These are phyloP conservation scores for Sprattus sprattus DNA, from an alignment of 2,113 vertebrate species.

Conservation along the genomic window DNA sequence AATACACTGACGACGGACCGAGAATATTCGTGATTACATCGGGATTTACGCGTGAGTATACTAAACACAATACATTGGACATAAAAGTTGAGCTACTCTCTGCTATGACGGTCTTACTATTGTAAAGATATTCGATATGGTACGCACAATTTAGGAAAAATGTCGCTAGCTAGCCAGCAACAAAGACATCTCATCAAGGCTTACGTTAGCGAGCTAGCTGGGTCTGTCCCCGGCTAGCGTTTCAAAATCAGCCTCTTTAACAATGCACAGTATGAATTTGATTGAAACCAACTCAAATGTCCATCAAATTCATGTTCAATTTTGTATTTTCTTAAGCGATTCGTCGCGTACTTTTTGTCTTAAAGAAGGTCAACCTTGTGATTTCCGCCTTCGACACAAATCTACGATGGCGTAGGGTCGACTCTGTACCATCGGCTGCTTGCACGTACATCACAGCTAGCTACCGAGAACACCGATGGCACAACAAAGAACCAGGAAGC, in stretches of 20 bases:
- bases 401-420: slow-evolving; percentile 17
- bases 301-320: neutral
- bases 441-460: slow-evolving; percentile 34
- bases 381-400: slow-evolving; percentile 16
- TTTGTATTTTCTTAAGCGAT: neutral
- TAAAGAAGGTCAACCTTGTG: neutral
- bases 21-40: slow-evolving; percentile 55
- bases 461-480: slow-evolving; percentile 25
- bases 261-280: neutral
- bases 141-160: neutral
- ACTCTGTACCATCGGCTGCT: slow-evolving; percentile 19
- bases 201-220: neutral
- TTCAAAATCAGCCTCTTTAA: neutral
- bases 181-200: neutral
- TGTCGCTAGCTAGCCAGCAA: slow-evolving; percentile 27
- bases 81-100: neutral
- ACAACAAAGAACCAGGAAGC: slow-evolving; percentile 62
- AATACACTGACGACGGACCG: slow-evolving; percentile 48
- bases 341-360: neutral
- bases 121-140: neutral
- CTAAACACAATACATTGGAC: neutral
- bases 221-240: neutral
- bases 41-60: slow-evolving; percentile 49
- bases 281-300: neutral
- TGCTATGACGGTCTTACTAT: neutral